Base-by-base conservation (phyloP, 2,888 invertebrate species). In the Xanthorhoe designata region DNA sequence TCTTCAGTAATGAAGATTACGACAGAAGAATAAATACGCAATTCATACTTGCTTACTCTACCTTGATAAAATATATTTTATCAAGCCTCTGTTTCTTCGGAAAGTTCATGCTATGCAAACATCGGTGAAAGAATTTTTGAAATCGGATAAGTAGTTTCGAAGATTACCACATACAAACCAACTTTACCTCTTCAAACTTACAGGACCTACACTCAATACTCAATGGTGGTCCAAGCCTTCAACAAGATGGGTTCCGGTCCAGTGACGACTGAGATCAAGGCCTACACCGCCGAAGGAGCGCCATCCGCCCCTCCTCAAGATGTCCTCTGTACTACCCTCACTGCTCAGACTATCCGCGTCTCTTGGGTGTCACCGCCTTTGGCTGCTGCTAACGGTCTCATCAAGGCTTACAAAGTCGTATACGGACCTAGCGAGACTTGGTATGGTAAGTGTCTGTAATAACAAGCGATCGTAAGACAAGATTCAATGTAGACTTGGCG, bases 191-290 rank as follows among this genome's bases (percentile, higher is more conserved):
- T n/a, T n/a, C 2, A 42, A 7, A 19, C 32, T 15, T 57, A 13
- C 83, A 96, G 96, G 83, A 98, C 98, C 0, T 99, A 98, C 92
- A 98, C 98, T 0, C 98, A 98, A 87, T 99, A 99, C 90, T 96
- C 98, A n/a, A 97, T 98, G 19, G 98, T 98, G 18, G 98, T 98
- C 8, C 98, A 98, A 91, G 98, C 98, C 0, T 98, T 98, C 87
- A 99, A 99, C 91, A 97, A 97, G 88, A 96, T 98, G 79, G 99
- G 98, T 13, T 96, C 98, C 1, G 98, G 99, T 35, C 99, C 98
- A 0, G 95, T 97, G 82, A 97, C 98, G 52, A 96, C 96, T 59
- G 98, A 98, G 88, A 95, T 97, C 49, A 96, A 97, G 80, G 98
- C 98, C 66, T 98, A 98, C 85, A 99, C 99, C 1, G 97, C 98